These are phyloP conservation scores for Rhyacophila evoluta DNA, from an alignment of 2,888 invertebrate genomes.

Conservation along the genomic window DNA sequence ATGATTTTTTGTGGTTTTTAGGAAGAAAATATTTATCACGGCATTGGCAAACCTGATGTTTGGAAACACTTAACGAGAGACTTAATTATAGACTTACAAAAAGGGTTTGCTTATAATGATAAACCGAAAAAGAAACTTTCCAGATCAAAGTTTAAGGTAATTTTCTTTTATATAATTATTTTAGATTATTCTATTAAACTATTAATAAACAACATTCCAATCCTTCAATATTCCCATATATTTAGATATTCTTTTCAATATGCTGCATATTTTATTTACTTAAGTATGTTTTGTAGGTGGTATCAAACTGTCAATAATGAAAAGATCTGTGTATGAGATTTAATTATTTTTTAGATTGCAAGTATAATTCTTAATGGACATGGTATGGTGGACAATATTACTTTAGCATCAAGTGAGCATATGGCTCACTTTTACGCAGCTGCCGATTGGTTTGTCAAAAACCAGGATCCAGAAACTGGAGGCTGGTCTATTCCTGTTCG, in stretches of 20 bases:
- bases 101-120: conserved; percentile 81
- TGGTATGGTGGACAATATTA: conserved; percentile 82
- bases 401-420: conserved; percentile 86
- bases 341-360: conserved; percentile 65
- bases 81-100: conserved; percentile 90
- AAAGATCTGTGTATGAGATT: neutral
- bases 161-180: too few species aligned
- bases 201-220: too few species aligned
- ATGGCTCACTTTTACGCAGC: conserved; percentile 92
- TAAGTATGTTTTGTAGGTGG: too few species aligned
- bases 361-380: conserved; percentile 77
- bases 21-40: conserved; percentile 88
- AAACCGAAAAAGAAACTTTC: conserved; percentile 78
- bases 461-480: conserved; percentile 87
- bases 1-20: conserved; percentile 57
- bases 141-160: conserved; percentile 78
- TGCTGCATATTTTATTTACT: too few species aligned
- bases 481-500: conserved; percentile 95
- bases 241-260: too few species aligned
- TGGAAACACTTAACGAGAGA: conserved; percentile 90
- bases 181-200: too few species aligned
- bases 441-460: conserved; percentile 90
- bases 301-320: too few species aligned
- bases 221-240: too few species aligned
- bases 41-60: conserved; percentile 76